Conservation (phyloP, 2,888 invertebrate genomes). For the Theodoxus fluviatilis region DNA sequence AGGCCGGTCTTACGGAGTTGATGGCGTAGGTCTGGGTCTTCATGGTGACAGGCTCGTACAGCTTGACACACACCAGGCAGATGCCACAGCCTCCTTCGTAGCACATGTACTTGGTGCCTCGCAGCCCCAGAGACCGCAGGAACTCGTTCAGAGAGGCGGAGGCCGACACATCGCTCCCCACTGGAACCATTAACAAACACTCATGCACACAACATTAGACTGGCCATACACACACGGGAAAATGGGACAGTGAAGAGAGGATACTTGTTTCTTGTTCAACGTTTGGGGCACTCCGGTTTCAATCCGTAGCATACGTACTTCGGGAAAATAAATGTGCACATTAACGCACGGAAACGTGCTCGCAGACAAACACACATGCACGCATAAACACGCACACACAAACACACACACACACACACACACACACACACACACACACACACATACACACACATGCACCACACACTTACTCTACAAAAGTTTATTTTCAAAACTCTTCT, state of each 20-base stretch:
- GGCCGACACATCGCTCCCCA: conserved; percentile 40
- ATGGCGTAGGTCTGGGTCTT: conserved; percentile 42
- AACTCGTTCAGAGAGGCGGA: conserved; percentile 28
- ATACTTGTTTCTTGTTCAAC: too few species aligned
- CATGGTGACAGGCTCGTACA: conserved; percentile 43
- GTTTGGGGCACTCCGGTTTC: too few species aligned
- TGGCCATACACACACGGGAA: too few species aligned
- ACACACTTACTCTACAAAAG: too few species aligned
- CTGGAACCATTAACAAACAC: conserved; percentile 31
- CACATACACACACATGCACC: conserved; percentile 5
- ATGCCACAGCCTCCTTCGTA: conserved; percentile 68
- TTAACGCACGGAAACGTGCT: neutral
- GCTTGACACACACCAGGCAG: conserved; percentile 61
- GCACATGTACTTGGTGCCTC: conserved; percentile 66
- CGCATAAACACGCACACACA: neutral
- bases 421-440: conserved; percentile 11
- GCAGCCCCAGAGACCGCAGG: conserved; percentile 40
- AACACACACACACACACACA: conserved; percentile 6
- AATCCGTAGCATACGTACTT: too few species aligned
- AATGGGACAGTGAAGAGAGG: too few species aligned
- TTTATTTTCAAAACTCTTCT: too few species aligned
- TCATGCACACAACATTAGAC: too few species aligned
- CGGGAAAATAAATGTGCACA: neutral
- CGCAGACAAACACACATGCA: neutral
- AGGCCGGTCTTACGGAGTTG: conserved; percentile 54